Evolutionary conservation across 2,888 invertebrate genomes (phyloP).

Genomic region (Coenonympha arcania): DNA sequence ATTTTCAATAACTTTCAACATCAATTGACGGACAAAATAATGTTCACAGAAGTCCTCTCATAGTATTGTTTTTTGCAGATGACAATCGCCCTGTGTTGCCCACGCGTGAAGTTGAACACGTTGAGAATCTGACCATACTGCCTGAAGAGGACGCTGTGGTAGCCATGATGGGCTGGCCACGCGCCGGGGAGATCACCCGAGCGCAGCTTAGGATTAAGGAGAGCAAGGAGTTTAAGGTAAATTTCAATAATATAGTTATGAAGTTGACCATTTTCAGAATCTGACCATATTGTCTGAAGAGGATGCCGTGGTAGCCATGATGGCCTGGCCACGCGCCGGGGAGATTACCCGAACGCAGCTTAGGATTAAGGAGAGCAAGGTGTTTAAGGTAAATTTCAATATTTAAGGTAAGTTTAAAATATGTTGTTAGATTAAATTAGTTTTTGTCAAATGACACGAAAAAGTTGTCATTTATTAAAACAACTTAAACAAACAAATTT

Average conservation of each 20-base stretch:
- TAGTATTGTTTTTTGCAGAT: slow-evolving; percentile 42
- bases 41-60: no score
- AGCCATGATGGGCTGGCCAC: slow-evolving; percentile 91
- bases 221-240: slow-evolving; percentile 98
- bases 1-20: no score
- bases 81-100: slow-evolving; percentile 47
- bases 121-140: slow-evolving; percentile 58
- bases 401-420: no score
- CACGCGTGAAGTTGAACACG: slow-evolving; percentile 57
- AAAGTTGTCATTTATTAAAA: no score
- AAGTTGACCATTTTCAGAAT: slow-evolving; percentile 41
- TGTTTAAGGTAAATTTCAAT: slow-evolving; percentile 87
- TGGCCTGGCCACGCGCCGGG: slow-evolving; percentile 94
- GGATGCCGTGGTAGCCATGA: slow-evolving; percentile 88
- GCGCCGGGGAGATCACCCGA: slow-evolving; percentile 88
- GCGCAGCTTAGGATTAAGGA: slow-evolving; percentile 95
- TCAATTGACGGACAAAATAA: no score
- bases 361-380: slow-evolving; percentile 96
- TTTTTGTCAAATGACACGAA: no score
- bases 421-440: no score
- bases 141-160: slow-evolving; percentile 85
- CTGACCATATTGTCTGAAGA: slow-evolving; percentile 72
- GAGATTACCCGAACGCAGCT: slow-evolving; percentile 89
- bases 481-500: no score
- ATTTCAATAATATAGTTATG: neutral